Conservation (phyloP, 2,888 invertebrate species). For the Troides oblongomaculatus region DNA sequence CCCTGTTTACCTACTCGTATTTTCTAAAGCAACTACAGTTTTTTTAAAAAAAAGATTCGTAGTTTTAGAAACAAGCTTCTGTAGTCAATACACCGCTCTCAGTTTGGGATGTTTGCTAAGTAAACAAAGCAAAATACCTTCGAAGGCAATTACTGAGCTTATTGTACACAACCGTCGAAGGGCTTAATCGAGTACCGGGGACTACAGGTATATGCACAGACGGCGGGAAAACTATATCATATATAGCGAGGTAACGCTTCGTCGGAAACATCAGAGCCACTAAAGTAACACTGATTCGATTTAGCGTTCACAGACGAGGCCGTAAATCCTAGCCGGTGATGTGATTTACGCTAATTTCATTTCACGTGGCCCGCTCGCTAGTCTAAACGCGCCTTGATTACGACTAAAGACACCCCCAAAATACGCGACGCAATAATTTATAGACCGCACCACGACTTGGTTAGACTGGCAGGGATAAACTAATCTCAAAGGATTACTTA, state of each 20-base stretch:
- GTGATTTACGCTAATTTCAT: slow-evolving; percentile 79
- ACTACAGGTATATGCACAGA: slow-evolving; percentile 3
- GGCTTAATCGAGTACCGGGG: background rate
- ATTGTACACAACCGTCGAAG: slow-evolving; percentile 12
- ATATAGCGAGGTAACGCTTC: slow-evolving; percentile 45
- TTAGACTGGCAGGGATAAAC: slow-evolving; percentile 24
- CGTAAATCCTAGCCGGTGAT: slow-evolving; percentile 71
- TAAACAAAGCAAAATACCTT: slow-evolving; percentile 9
- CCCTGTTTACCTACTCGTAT: background rate
- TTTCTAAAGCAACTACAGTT: background rate
- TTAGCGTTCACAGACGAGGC: slow-evolving; percentile 57
- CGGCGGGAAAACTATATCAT: slow-evolving; percentile 7
- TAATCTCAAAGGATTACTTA: slow-evolving; percentile 23
- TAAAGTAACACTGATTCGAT: slow-evolving; percentile 73
- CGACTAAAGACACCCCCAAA: slow-evolving; percentile 49
- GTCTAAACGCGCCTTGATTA: slow-evolving; percentile 70
- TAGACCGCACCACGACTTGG: slow-evolving; percentile 33
- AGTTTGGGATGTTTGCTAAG: background rate
- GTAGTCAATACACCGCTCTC: background rate
- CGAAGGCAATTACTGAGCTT: slow-evolving; percentile 18
- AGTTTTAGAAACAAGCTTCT: background rate
- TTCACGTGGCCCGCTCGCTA: slow-evolving; percentile 52
- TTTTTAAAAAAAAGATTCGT: background rate
- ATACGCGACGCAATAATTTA: slow-evolving; percentile 42
- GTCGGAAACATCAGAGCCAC: slow-evolving; percentile 60